Conservation (phyloP, 2,113 vertebrate species). For the Platysteira castanea region DNA sequence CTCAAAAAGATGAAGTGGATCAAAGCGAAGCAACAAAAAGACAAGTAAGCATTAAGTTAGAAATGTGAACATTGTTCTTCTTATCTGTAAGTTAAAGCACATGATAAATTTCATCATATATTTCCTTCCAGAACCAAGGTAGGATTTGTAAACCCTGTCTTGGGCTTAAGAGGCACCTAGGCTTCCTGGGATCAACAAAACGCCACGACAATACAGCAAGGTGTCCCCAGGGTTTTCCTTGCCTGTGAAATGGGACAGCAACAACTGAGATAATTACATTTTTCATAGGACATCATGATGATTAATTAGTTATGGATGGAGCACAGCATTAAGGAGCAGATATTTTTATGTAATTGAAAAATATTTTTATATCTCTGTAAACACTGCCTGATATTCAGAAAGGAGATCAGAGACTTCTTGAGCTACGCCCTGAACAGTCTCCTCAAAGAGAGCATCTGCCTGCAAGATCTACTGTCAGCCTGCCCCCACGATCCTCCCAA, state of each 20-base stretch:
- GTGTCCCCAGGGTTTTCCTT: background rate
- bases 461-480: background rate
- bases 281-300: background rate
- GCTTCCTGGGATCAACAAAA: background rate
- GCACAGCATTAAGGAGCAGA: background rate
- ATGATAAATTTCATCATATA: background rate
- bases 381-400: background rate
- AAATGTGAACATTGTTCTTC: background rate
- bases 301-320: constrained; percentile 3
- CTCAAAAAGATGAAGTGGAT: background rate
- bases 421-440: background rate
- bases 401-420: background rate
- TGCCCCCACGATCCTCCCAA: rapidly evolving
- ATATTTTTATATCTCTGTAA: constrained; percentile 26
- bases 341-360: constrained; percentile 22
- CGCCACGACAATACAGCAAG: background rate
- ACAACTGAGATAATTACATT: constrained; percentile 28
- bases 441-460: background rate
- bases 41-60: background rate
- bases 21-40: background rate
- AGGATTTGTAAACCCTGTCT: background rate
- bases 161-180: background rate
- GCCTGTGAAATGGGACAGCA: background rate
- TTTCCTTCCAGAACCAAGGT: background rate
- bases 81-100: background rate